Evolutionary conservation across 1,140 invertebrate species (phyloP), one percentile per base, ranked within the genome.

Genomic region (Dinothrombium tinctorium): DNA sequence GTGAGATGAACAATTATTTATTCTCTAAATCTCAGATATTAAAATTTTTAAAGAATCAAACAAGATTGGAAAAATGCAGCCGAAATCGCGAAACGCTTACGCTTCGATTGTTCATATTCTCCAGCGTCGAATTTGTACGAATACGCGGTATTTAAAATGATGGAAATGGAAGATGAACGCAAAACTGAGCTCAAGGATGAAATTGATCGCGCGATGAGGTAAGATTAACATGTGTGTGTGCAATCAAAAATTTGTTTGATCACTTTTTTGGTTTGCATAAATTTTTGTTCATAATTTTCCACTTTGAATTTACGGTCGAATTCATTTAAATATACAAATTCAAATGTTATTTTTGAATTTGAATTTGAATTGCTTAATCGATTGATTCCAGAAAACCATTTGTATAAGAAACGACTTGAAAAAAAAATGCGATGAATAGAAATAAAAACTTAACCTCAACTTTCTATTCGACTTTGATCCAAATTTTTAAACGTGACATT

Each of bases 51-150:
- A 43, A 63, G 61, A 39, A 63, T 62, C 37, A 57, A 59, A 44
- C 52, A 58, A 40, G 58, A 64, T 39, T 84, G 78, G 78, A 59
- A 66, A 32, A 61, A 74, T 51, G 74, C 79, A 7, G 59, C 71
- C 28, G 58, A 66, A 20, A 82, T 74, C 59, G 75, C 81, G 1
- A 65, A 68, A 19, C 64, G 63, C 33, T 59, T 94, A 15, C 59
- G 74, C 3, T 62, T 72, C 41, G 68, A 82, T 47, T 89, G 81
- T 51, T 71, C 73, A 31, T 95, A 84, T 86, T 90, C 84, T 0
- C 67, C 71, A 20, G 79, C 81, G 1, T 77, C 83, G 24, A 92
- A 92, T 57, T 71, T 73, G 33, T 95, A 90, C 56, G 76, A 84
- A 49, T 75, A 79, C 55, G 81, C 79, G 11, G 71, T 72, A 3